Base-by-base conservation (phyloP, 1,140 invertebrate species). In the Ips typographus region DNA sequence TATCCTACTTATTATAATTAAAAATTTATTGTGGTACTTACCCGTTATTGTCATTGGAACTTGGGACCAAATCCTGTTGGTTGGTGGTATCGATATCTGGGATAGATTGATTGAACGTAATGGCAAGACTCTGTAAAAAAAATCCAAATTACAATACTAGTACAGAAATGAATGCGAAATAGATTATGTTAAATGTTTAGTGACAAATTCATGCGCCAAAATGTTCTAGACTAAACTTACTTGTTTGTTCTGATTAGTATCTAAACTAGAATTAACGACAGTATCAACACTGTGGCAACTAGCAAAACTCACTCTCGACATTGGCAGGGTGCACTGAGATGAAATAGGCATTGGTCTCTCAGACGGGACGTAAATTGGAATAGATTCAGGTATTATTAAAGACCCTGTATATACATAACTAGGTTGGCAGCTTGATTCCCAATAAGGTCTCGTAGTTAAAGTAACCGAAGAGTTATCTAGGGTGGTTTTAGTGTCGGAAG, bases 381-480 rank as follows among this genome's bases (percentile, higher is more conserved):
- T 71, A 40, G 61, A 42, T 39, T 71, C 70, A 59, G 70, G 65
- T 65, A 71, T 52, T 49, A 68, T 41, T 49, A 71, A 56, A 59
- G 70, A 62, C 70, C 70, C 63, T 71, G 70, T 67, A 67, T 71
- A 72, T 65, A 72, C 56, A 68, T 65, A 72, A 44, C 40, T 61
- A 51, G 63, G 61, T 65, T 72, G 65, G 71, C 65, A 72, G 56
- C 47, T 68, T 55, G 60, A 62, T 57, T 64, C 57, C 70, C 65
- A 71, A 71, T 43, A 71, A 42, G 64, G 40, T 42, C 49, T 65
- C 3, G 59, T 52, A 53, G 57, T 60, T 7, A 42, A 51, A 43
- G 56, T 51, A 41, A 22, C 22, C 22, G 8, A 59, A 5, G 7
- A 3, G 40, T 59, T 5, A 36, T 40, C 36, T n/a, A n/a, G 41